Evolutionary conservation across 2,888 invertebrate species (phyloP).

Genomic region (Drosophila meridiana): DNA sequence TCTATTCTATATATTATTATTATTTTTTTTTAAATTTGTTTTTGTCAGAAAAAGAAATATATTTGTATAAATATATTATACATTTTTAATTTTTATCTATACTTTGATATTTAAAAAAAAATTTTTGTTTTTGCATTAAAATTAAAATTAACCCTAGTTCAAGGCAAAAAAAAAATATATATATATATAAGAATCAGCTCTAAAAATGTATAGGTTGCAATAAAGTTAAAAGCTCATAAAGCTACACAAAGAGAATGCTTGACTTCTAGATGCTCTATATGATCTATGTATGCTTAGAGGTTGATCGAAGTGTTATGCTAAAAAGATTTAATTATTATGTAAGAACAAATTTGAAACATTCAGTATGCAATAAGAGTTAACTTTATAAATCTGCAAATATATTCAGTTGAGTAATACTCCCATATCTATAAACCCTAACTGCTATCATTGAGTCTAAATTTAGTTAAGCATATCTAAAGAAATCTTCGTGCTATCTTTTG

Average conservation of each 20-base stretch:
- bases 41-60: too few species aligned
- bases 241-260: neutral
- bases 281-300: too few species aligned
- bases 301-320: neutral
- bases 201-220: neutral
- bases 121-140: neutral
- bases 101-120: neutral
- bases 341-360: neutral
- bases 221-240: neutral
- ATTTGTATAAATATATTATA: neutral
- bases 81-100: neutral
- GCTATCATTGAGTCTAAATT: neutral
- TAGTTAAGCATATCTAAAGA: neutral
- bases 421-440: fast-evolving
- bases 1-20: too few species aligned
- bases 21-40: too few species aligned
- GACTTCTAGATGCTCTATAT: neutral
- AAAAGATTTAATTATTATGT: neutral
- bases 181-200: neutral
- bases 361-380: neutral
- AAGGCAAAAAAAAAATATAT: neutral
- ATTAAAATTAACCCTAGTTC: neutral
- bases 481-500: neutral
- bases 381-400: neutral
- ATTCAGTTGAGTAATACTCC: neutral